Evolutionary conservation across 2,113 vertebrate species (phyloP).

Genomic region (Egretta garzetta): DNA sequence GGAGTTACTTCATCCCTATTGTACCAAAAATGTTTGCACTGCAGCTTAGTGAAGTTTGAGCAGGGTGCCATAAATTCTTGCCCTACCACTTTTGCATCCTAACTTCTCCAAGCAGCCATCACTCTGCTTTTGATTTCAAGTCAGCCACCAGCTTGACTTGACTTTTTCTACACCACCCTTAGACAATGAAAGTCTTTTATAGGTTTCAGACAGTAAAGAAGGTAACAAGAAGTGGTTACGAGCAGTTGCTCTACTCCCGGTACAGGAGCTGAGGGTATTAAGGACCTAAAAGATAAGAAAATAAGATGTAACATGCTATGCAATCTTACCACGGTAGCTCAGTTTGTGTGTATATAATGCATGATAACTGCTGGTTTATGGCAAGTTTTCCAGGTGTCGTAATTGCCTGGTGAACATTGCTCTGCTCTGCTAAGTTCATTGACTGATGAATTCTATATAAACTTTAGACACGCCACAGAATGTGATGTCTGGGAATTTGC

Average conservation of each 20-base stretch:
- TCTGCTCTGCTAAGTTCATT: not conserved
- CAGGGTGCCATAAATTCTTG: not conserved
- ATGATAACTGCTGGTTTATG: not conserved
- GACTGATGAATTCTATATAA: not conserved
- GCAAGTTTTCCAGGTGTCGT: not conserved
- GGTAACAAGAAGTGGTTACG: not conserved
- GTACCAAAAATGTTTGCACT: not conserved
- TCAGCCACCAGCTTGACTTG: not conserved
- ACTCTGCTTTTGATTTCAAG: constrained; percentile 19
- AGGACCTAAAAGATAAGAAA: not conserved
- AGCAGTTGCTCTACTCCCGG: not conserved
- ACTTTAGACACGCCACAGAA: not conserved
- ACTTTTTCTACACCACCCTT: constrained; percentile 18
- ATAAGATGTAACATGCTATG: not conserved
- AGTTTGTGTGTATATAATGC: not conserved
- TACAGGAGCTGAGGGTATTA: not conserved
- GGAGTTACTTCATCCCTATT: not conserved
- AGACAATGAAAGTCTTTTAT: not conserved
- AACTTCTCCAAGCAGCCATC: not conserved
- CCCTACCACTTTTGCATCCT: not conserved
- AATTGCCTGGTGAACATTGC: not conserved
- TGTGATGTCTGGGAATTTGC: not conserved
- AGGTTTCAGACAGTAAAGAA: not conserved
- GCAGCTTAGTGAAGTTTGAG: not conserved
- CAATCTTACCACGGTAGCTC: not conserved